Conservation (phyloP, 2,113 vertebrate species). For the Tyto alba region DNA sequence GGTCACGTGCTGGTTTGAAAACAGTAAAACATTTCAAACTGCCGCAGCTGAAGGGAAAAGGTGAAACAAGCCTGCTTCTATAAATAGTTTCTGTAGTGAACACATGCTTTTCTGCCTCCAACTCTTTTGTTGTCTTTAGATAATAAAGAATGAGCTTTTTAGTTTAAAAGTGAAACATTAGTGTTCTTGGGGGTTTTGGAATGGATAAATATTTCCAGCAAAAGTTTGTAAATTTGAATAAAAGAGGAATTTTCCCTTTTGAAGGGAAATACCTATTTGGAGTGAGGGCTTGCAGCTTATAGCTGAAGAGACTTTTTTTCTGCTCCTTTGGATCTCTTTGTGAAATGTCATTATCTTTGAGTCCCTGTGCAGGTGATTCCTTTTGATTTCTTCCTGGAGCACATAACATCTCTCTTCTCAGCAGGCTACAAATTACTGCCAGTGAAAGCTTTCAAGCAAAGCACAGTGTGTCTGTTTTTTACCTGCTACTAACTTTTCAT, state of each 20-base stretch:
- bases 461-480: neutral
- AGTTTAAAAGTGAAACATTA: neutral
- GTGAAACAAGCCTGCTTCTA: neutral
- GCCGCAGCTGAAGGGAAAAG: neutral
- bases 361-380: neutral
- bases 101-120: neutral
- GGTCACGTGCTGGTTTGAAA: neutral
- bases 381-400: neutral
- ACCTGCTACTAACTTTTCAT: neutral
- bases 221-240: neutral
- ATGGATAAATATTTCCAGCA: neutral
- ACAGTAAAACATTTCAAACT: neutral
- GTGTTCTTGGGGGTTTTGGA: neutral
- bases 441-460: neutral
- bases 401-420: neutral
- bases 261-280: neutral
- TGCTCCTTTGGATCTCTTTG: neutral
- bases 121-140: neutral
- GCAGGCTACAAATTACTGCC: neutral
- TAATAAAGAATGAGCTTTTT: neutral
- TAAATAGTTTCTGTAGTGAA: neutral
- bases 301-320: neutral
- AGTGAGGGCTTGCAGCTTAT: neutral
- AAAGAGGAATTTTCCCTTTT: neutral
- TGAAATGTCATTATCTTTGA: neutral